Evolutionary conservation across 2,888 invertebrate species (phyloP).

Genomic region (Acronicta aceris): DNA sequence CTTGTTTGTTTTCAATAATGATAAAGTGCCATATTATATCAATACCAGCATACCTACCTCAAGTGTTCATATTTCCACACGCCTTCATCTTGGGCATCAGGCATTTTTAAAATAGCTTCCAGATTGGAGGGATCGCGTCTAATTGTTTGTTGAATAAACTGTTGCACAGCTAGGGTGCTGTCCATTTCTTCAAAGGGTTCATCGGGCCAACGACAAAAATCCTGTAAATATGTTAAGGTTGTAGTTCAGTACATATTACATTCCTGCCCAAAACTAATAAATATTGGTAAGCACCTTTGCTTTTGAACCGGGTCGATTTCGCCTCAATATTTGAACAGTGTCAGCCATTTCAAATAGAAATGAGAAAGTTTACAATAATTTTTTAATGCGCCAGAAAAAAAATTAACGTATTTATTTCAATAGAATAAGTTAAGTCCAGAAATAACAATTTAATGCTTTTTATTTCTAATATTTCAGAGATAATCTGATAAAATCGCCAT

Average conservation of each 20-base stretch:
- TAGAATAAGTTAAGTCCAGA: background rate
- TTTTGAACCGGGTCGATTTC: conserved; percentile 97
- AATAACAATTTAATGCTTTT: too few relatives aligned
- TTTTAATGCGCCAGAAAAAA: too few relatives aligned
- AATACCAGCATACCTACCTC: conserved; percentile 91
- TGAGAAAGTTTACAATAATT: too few relatives aligned
- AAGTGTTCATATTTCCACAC: conserved; percentile 99
- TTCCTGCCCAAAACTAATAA: background rate
- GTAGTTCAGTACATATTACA: background rate
- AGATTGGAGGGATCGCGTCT: conserved; percentile 97
- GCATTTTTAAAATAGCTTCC: conserved; percentile 98
- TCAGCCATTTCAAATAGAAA: conserved; percentile 91
- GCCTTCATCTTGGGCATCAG: conserved; percentile 99
- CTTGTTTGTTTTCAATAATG: too few relatives aligned
- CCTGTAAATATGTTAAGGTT: conserved; percentile 86
- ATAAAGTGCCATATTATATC: too few relatives aligned
- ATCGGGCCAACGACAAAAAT: conserved; percentile 99
- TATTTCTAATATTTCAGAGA: too few relatives aligned
- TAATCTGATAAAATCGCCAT: too few relatives aligned
- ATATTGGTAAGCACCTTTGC: conserved; percentile 90
- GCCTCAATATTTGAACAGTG: conserved; percentile 93
- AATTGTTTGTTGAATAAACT: conserved; percentile 99
- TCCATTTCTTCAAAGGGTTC: conserved; percentile 99
- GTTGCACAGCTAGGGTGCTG: conserved; percentile 99
- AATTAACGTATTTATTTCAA: too few relatives aligned